A percentile compares a stretch with the other conserved stretches of the same genome.
phyloP scores from a whole-genome alignment of 2,888 invertebrate species.

The Thyatira batis region DNA sequence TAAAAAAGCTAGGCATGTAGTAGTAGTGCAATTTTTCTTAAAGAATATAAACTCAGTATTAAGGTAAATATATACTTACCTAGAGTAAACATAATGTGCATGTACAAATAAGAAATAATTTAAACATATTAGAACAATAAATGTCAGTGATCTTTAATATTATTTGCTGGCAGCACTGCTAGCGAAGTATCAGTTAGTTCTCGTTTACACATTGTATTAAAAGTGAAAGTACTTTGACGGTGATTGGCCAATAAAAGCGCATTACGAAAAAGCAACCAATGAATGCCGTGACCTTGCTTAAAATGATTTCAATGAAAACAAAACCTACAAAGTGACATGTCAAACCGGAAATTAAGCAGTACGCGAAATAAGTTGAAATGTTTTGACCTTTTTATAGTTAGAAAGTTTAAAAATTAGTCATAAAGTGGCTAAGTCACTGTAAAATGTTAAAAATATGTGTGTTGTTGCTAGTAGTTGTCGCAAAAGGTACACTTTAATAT shows the following conservation, averaged over 20 bases:
- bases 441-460: constrained; percentile 57
- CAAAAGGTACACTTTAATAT: constrained; percentile 43
- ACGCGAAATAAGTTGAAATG: constrained; percentile 43
- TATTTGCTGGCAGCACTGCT: background rate
- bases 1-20: too few relatives aligned
- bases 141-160: too few relatives aligned
- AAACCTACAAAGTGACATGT: constrained; percentile 41
- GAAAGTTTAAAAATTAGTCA: constrained; percentile 34
- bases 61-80: too few relatives aligned
- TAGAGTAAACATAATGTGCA: too few relatives aligned
- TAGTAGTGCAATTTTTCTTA: too few relatives aligned
- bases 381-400: constrained; percentile 39
- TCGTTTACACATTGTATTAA: constrained; percentile 16
- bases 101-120: too few relatives aligned
- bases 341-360: constrained; percentile 46
- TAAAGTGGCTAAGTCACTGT: constrained; percentile 23
- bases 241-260: constrained; percentile 40
- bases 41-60: too few relatives aligned
- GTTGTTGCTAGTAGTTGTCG: constrained; percentile 44
- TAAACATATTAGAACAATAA: too few relatives aligned
- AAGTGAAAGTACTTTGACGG: constrained; percentile 55
- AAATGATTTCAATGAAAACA: constrained; percentile 19
- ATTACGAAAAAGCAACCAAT: constrained; percentile 32
- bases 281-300: constrained; percentile 29
- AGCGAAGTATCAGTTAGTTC: background rate